Base-by-base conservation (phyloP, 2,113 vertebrate genomes). In the Todiramphus saurophagus region DNA sequence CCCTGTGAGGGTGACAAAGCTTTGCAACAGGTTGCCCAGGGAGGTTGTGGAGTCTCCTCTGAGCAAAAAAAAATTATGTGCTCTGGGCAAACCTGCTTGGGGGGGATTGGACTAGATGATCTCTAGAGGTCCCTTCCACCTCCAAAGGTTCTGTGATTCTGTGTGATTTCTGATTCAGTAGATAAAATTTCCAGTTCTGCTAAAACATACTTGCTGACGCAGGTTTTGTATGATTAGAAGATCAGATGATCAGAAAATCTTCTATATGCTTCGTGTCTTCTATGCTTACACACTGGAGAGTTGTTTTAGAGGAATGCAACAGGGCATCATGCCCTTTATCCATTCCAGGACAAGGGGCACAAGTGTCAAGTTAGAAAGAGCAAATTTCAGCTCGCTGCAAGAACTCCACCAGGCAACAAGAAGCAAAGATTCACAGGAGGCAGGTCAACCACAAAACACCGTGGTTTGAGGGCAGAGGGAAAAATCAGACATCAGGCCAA, bases 401-500 rank as follows among this genome's bases (percentile, higher is more conserved):
- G 59, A 89, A 20, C 30, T 74, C 56, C 70, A 13, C 20, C 10
- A 82, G 81, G 41, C 19, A 83, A 16, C 37, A 19, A 10, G 51
- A 83, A 80, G 33, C 25, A 56, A 93, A 89, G 56, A 37, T 87
- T 92, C 79, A 46, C 56, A 74, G 64, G 12, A 67, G 51, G 55
- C 39, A 70, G 69, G 50, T 75, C 68, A 86, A 25, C 43, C 56
- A 39, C 83, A 90, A 60, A 81, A 75, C 56, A 41, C 15, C 9
- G 3, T 39, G 25, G 31, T 89, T 72, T 62, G 28, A 62, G 68
- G 74, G 51, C 93, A 67, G 19, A 78, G 43, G 55, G 56, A 77
- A 78, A 93, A 89, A 93, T 78, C 51, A 82, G 83, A 82, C 53
- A 75, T 27, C 9, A 39, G n/a, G 89, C 83, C 89, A 94, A 96